These are phyloP conservation scores for Acanthopagrus latus DNA, from an alignment of 2,797 vertebrate genomes.

Conservation along the genomic window DNA sequence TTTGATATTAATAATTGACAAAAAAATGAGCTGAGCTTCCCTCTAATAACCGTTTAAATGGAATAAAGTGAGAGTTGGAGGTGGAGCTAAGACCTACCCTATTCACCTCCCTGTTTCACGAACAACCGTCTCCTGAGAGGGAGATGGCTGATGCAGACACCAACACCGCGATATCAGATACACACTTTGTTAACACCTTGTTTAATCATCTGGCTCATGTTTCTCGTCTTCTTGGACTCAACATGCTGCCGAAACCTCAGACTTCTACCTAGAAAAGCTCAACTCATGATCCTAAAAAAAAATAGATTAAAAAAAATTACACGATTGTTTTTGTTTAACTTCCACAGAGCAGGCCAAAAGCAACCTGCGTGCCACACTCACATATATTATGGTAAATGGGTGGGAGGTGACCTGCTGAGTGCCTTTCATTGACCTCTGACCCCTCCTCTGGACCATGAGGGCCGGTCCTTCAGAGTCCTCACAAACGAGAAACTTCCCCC, in stretches of 20 bases:
- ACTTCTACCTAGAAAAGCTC: not conserved
- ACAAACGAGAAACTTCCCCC: constrained; percentile 69
- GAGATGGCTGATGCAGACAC: too few species aligned
- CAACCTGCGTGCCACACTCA: not conserved
- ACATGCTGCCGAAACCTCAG: too few species aligned
- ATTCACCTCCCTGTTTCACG: too few species aligned
- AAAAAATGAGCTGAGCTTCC: too few species aligned
- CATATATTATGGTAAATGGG: constrained; percentile 15
- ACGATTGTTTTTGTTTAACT: not conserved
- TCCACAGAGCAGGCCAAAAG: constrained; percentile 8
- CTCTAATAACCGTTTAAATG: too few species aligned
- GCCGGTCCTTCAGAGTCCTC: constrained; percentile 50
- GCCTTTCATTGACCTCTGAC: constrained; percentile 65
- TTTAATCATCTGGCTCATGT: not conserved
- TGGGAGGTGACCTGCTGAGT: constrained; percentile 30
- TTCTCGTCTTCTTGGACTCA: not conserved
- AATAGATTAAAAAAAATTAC: not conserved
- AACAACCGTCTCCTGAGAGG: too few species aligned
- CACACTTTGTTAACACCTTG: not conserved
- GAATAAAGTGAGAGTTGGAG: too few species aligned
- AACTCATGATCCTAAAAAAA: not conserved
- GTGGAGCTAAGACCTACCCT: too few species aligned
- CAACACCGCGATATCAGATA: too few species aligned
- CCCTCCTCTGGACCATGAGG: constrained; percentile 45
- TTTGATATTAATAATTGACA: too few species aligned